These are phyloP conservation scores for Ceratosolen fusciceps DNA, from an alignment of 1,140 invertebrate genomes.

Conservation along the genomic window DNA sequence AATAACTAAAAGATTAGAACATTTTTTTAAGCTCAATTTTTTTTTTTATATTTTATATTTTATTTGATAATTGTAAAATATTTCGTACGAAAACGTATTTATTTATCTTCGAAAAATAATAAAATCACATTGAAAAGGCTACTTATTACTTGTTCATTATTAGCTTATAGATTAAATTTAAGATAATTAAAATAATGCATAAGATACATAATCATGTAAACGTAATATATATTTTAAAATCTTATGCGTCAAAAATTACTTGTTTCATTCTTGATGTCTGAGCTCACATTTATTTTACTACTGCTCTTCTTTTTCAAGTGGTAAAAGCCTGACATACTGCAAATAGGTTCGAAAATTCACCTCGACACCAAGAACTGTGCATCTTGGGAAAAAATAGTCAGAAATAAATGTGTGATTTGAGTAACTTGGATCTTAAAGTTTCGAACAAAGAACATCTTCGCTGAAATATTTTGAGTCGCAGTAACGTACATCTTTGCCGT, in stretches of 20 bases:
- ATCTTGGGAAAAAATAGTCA: not conserved
- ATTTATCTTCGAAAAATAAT: too few relatives aligned
- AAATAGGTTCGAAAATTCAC: not conserved
- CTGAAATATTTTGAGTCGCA: not conserved
- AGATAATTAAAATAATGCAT: conserved; percentile 5
- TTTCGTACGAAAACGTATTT: too few relatives aligned
- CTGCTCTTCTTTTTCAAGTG: conserved; percentile 16
- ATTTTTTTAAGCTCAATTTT: too few relatives aligned
- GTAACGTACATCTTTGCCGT: too few relatives aligned
- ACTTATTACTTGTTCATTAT: too few relatives aligned
- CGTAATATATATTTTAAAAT: not conserved
- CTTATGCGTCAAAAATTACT: too few relatives aligned
- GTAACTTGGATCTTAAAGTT: conserved; percentile 47
- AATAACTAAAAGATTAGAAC: too few relatives aligned
- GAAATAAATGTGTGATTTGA: not conserved
- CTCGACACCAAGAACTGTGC: not conserved
- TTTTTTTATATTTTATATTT: too few relatives aligned
- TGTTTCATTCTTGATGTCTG: not conserved
- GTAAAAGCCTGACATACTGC: conserved; percentile 4
- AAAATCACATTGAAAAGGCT: too few relatives aligned
- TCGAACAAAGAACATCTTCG: conserved; percentile 18
- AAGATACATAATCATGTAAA: not conserved
- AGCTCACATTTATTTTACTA: conserved; percentile 28
- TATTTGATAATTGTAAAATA: too few relatives aligned
- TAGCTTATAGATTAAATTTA: not conserved